Evolutionary conservation across 2,113 vertebrate genomes (phyloP), one percentile per base, ranked within the genome.

Genomic region (Corythoichthys haematopterus): DNA sequence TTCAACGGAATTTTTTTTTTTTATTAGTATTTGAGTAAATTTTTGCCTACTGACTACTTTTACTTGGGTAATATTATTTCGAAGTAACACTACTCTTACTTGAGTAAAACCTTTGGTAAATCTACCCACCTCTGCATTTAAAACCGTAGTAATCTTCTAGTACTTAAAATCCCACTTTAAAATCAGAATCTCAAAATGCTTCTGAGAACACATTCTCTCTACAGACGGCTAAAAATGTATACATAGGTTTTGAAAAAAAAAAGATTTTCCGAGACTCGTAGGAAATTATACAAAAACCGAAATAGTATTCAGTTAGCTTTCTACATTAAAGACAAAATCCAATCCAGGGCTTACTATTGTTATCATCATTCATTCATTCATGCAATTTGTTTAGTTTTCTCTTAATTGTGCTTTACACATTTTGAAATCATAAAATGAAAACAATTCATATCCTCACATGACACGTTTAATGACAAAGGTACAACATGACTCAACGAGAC

Each of bases 401-500:
- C 20, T 55, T 55, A 6, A 33, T 55, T 12, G 1, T 55, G 52
- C 52, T 12, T 20, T 55, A 33, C 8, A 52, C 6, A 52, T 52
- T 52, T n/a, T 9, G n/a, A 9, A 6, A 8, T 20, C 16, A 52
- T 20, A 2, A 52, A 52, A 55, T 8, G 2, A 11, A 1, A 10
- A 55, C 20, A 55, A 28, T 55, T 55, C 52, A 28, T 55, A 9
- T 2, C 52, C 52, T 55, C 4, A 12, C 20, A 53, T 35, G 28
- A 55, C 20, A 12, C 20, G 12, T 12, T 55, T 8, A 35, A 55
- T 33, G 3, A 13, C 53, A 13, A 55, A 2, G 28, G 28, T 55
- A 33, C 53, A 55, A 55, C 53, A 33, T 13, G 53, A 55, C 67
- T 78, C 55, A 62, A 53, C 65, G 78, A 20, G 64, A 82, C 77